These are phyloP conservation scores for Porites australiensis DNA, from an alignment of 64 coral and sea anemone species.

Conservation along the genomic window DNA sequence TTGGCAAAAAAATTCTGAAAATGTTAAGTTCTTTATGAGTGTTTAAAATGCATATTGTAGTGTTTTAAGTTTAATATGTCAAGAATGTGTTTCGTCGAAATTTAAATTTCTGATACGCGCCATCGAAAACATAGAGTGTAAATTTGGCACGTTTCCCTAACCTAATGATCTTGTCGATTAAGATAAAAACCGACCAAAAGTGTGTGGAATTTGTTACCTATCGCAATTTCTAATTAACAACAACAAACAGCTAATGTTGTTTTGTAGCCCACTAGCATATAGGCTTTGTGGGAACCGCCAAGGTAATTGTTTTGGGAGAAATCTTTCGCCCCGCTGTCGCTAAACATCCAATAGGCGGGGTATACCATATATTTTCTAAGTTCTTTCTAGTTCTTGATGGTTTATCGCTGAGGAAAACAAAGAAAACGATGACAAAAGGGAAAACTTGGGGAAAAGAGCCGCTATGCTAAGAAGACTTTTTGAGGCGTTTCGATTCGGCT, in stretches of 20 bases:
- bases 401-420: background rate
- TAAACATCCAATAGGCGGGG: background rate
- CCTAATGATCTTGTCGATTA: background rate
- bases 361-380: background rate
- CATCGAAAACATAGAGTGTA: background rate
- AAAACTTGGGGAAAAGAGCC: background rate
- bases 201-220: background rate
- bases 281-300: background rate
- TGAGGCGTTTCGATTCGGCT: background rate
- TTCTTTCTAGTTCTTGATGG: background rate
- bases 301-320: background rate
- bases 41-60: background rate
- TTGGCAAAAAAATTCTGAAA: background rate
- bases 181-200: background rate
- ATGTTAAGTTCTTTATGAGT: background rate
- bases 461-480: background rate
- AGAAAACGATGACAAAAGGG: background rate
- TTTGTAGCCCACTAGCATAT: background rate
- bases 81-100: background rate
- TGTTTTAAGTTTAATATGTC: background rate
- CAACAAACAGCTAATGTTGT: slow-evolving; percentile 3
- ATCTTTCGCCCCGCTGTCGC: background rate
- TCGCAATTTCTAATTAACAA: slow-evolving; percentile 45
- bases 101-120: background rate
- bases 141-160: background rate